Conservation (phyloP, 2,888 invertebrate genomes). For the Trachelus iudaicus region DNA sequence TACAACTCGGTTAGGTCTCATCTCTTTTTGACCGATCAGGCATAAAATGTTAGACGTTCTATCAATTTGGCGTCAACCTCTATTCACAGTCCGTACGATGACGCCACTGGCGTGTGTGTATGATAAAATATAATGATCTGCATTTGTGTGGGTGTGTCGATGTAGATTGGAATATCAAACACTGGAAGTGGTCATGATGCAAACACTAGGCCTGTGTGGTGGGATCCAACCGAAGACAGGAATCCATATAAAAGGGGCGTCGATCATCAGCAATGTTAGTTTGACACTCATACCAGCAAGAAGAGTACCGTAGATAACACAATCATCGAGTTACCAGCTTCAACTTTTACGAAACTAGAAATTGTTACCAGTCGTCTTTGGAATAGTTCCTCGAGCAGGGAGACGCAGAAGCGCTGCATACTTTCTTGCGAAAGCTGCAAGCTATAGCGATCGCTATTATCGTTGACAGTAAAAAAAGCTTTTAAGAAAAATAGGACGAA, state of each 20-base stretch:
- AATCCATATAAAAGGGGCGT: conserved; percentile 45
- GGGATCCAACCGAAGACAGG: conserved; percentile 36
- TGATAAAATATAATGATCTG: background rate
- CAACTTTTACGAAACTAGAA: background rate
- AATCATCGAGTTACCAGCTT: background rate
- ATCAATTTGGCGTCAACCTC: background rate
- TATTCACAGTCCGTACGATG: background rate
- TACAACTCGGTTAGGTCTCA: background rate
- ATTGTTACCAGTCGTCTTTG: background rate
- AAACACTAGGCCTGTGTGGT: background rate
- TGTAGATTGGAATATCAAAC: conserved; percentile 20
- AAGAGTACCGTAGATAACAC: background rate
- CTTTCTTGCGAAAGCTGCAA: background rate
- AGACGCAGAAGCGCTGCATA: background rate
- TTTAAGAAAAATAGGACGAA: background rate
- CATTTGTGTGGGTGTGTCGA: background rate
- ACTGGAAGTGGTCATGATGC: background rate
- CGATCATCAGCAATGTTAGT: conserved; percentile 37
- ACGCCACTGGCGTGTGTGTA: background rate
- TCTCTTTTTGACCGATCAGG: background rate
- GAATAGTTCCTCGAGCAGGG: background rate
- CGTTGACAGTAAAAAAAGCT: background rate
- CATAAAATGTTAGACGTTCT: background rate
- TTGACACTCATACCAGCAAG: conserved; percentile 22
- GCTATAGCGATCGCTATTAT: no score